Evolutionary conservation across 2,113 vertebrate genomes (phyloP).

Genomic region (Oncorhynchus tshawytscha): DNA sequence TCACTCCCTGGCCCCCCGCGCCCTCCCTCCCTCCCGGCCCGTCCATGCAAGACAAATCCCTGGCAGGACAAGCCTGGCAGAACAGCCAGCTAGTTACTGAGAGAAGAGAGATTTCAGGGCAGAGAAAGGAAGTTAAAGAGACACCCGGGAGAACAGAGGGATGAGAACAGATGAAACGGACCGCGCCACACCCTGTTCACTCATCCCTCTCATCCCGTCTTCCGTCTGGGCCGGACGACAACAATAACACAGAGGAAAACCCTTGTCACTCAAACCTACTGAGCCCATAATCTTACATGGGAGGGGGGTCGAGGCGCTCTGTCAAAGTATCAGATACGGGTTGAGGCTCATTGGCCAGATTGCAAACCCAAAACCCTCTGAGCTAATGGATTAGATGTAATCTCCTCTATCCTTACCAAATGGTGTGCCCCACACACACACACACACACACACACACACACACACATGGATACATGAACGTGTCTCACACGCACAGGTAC

Average conservation of each 20-base stretch:
- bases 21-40: slow-evolving; percentile 57
- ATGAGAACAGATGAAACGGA: slow-evolving; percentile 8
- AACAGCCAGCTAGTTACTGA: slow-evolving; percentile 7
- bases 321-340: slow-evolving; percentile 17
- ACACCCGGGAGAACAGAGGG: not conserved
- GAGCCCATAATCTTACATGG: not conserved
- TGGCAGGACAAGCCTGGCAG: slow-evolving; percentile 62
- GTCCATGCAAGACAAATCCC: slow-evolving; percentile 71
- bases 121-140: slow-evolving; percentile 24
- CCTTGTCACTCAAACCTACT: slow-evolving; percentile 31
- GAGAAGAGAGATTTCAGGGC: not conserved
- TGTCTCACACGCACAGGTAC: not conserved
- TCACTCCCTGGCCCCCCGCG: not conserved
- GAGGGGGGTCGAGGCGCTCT: slow-evolving; percentile 14
- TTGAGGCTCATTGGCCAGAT: slow-evolving; percentile 11
- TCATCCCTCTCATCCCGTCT: slow-evolving; percentile 41
- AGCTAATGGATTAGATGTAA: slow-evolving; percentile 22
- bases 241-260: slow-evolving; percentile 55
- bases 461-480: too few species aligned
- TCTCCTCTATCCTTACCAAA: slow-evolving; percentile 5
- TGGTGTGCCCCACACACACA: not conserved
- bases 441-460: not conserved
- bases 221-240: slow-evolving; percentile 55
- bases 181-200: too few species aligned
- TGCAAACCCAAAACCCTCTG: not conserved